Evolutionary conservation across 2,888 invertebrate genomes (phyloP).

Genomic region (Lepidochitona cinerea): DNA sequence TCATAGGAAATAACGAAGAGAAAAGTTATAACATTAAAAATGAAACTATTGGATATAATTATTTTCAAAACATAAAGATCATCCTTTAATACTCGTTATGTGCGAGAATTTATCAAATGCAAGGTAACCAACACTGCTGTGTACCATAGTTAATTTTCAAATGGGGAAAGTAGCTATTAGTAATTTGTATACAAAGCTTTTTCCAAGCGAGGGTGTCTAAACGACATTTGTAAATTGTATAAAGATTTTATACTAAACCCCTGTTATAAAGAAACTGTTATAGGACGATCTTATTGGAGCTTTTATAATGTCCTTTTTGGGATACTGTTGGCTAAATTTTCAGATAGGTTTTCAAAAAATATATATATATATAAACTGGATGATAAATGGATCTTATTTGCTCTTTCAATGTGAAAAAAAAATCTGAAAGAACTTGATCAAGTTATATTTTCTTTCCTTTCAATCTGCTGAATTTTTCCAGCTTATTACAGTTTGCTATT

Average conservation of each 20-base stretch:
- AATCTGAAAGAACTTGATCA: too few species aligned
- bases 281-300: background rate
- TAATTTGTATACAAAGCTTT: background rate
- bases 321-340: conserved; percentile 6
- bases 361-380: background rate
- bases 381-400: too few species aligned
- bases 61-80: background rate
- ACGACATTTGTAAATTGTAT: conserved; percentile 1
- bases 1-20: too few species aligned
- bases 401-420: too few species aligned
- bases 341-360: conserved; percentile 1
- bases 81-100: background rate
- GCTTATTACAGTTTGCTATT: too few species aligned
- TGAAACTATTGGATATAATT: background rate
- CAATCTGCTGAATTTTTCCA: too few species aligned
- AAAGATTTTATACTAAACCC: conserved; percentile 7
- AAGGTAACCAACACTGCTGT: background rate
- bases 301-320: conserved; percentile 7
- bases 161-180: background rate
- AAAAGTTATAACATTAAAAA: too few species aligned
- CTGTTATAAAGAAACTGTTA: conserved; percentile 1
- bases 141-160: background rate
- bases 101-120: background rate
- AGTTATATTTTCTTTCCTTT: too few species aligned
- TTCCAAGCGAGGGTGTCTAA: background rate